phyloP scores from a whole-genome alignment of 2,888 invertebrate genomes.

The Heliconius charithonia region DNA sequence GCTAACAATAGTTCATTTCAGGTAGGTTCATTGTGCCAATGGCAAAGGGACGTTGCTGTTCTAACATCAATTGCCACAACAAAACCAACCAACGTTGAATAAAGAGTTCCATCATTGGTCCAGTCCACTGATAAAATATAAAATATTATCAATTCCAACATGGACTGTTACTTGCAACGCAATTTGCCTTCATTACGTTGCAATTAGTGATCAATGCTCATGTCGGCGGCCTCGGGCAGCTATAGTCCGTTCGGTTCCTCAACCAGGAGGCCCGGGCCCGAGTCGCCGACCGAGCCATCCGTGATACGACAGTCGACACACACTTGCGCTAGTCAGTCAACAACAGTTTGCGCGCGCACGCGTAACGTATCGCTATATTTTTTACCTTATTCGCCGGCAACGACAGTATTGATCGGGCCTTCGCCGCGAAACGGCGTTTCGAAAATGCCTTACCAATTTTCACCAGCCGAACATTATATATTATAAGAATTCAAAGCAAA shows the following conservation, averaged over 20 bases:
- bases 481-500: slow-evolving; percentile 48
- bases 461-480: slow-evolving; percentile 62
- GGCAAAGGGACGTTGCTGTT: background rate
- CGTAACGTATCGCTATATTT: slow-evolving; percentile 66
- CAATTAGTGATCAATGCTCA: slow-evolving; percentile 45
- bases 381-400: slow-evolving; percentile 71
- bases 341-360: slow-evolving; percentile 79
- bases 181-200: slow-evolving; percentile 41
- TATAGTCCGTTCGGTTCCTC: slow-evolving; percentile 48
- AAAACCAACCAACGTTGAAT: slow-evolving; percentile 12
- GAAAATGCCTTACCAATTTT: slow-evolving; percentile 67
- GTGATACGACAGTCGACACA: slow-evolving; percentile 49
- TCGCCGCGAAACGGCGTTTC: slow-evolving; percentile 70
- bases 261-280: slow-evolving; percentile 49
- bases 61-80: background rate
- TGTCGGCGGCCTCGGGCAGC: slow-evolving; percentile 49
- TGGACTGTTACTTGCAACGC: slow-evolving; percentile 34
- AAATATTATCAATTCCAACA: slow-evolving; percentile 36
- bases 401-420: slow-evolving; percentile 79
- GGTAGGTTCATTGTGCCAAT: background rate
- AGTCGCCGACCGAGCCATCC: slow-evolving; percentile 54
- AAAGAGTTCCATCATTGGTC: slow-evolving; percentile 22
- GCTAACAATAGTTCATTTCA: background rate
- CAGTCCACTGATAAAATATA: slow-evolving; percentile 13
- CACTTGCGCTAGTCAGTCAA: slow-evolving; percentile 75